Conservation (phyloP, 2,113 vertebrate species). For the Noturus placidus region DNA sequence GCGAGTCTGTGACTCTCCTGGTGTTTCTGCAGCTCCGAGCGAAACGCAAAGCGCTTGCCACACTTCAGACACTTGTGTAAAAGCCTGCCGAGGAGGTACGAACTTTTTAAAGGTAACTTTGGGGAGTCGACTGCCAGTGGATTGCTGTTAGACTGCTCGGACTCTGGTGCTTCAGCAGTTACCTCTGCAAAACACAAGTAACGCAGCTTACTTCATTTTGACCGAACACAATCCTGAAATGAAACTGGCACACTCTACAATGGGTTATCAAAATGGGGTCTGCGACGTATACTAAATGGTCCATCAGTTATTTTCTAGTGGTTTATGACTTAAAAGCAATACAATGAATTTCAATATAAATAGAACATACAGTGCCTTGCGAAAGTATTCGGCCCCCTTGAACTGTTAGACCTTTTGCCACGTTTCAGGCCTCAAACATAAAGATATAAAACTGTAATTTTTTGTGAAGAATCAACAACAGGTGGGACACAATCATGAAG, state of each 20-base stretch:
- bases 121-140: not conserved
- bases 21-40: slow-evolving; percentile 71
- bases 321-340: not conserved
- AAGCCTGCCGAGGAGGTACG: slow-evolving; percentile 49
- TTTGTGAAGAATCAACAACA: too few relatives aligned
- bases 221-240: not conserved
- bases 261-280: not conserved
- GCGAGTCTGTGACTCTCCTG: slow-evolving; percentile 60
- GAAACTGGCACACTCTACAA: not conserved
- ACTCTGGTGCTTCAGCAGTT: slow-evolving; percentile 13
- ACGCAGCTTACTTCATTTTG: not conserved
- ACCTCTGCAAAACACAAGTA: slow-evolving; percentile 10
- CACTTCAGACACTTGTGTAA: slow-evolving; percentile 71
- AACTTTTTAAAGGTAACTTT: slow-evolving; percentile 21
- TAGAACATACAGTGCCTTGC: too few relatives aligned
- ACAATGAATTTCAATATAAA: not conserved
- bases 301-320: not conserved
- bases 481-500: too few relatives aligned
- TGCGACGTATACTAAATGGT: not conserved
- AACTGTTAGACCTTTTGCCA: too few relatives aligned
- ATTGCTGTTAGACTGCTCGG: not conserved
- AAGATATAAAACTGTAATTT: too few relatives aligned
- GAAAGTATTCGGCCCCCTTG: too few relatives aligned
- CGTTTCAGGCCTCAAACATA: too few relatives aligned
- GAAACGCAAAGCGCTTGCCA: slow-evolving; percentile 68